These are phyloP conservation scores for Caenorhabditis brenneri DNA, from an alignment of 1,140 invertebrate genomes.

Conservation along the genomic window DNA sequence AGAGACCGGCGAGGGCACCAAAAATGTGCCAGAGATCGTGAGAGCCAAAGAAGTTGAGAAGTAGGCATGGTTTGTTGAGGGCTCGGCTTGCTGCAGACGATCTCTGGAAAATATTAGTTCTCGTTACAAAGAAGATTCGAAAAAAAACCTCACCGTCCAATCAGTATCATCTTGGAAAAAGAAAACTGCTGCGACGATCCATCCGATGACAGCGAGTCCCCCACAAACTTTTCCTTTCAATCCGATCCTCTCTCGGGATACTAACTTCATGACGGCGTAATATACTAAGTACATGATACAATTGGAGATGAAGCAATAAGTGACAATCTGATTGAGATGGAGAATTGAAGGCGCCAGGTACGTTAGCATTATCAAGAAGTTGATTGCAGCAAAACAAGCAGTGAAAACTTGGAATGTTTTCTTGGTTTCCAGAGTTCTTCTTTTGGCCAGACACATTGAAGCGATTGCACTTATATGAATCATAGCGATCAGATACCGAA, in stretches of 20 bases:
- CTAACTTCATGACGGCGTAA: neutral
- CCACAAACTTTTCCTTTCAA: neutral
- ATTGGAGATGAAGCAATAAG: neutral
- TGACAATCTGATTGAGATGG: conserved; percentile 12
- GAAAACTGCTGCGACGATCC: neutral
- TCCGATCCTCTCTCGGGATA: neutral
- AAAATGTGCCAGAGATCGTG: conserved; percentile 32
- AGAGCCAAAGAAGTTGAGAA: neutral
- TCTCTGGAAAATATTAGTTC: neutral
- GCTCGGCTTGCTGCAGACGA: neutral
- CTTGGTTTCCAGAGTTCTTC: neutral
- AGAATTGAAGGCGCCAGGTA: neutral
- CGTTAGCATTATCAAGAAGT: neutral
- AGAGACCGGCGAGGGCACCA: neutral
- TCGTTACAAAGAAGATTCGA: neutral
- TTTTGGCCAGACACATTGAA: neutral
- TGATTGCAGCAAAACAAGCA: neutral
- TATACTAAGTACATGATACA: neutral
- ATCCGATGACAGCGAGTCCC: neutral
- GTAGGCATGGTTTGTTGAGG: conserved; percentile 3
- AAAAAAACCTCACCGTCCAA: neutral
- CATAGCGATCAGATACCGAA: neutral
- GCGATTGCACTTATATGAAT: neutral
- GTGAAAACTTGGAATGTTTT: neutral
- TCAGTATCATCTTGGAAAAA: conserved; percentile 28